Base-by-base conservation (phyloP, 2,797 vertebrate genomes). In the Eulemur mongoz region DNA sequence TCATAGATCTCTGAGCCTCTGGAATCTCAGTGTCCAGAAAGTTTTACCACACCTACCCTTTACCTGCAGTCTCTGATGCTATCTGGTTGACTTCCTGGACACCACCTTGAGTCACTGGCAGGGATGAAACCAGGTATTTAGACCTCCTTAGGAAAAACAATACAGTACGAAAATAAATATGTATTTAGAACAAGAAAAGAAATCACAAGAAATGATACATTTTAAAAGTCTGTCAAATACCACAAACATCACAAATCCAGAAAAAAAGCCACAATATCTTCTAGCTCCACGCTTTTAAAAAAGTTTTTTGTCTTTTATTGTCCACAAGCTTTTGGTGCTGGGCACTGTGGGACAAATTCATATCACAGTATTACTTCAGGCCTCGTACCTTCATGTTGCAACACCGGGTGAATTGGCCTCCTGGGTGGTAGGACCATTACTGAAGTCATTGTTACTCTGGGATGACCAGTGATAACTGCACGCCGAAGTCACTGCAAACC, bases 121-220 rank as follows among this genome's bases (percentile, higher is more conserved):
- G 43, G 4, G 30, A 70, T n/a, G 40, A 52, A 50, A 43, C 7
- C 30, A 70, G 38, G 14, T 17, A 65, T 95, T 79, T 35, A 45
- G 59, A 18, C 3, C 12, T 86, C 50, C 40, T 59, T 73, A 78
- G 69, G 15, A 80, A 92, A 93, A 95, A 52, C 25, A 61, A 35
- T 38, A 45, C 15, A 75, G 9, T 43, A 38, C 75, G 63, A 79
- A 95, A 79, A 61, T 40, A 75, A 35, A 35, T 86, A 83, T 76
- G 79, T 75, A 73, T 75, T 93, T 93, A 89, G 4, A 87, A 23
- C 67, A 54, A 86, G 40, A 57, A 73, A 93, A 76, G 38, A 91
- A 95, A 85, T 73, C 40, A 50, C 23, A 73, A 25, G 25, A 78
- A 80, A 59, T 67, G 81, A 20, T 32, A 38, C 27, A n/a, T 82